Base-by-base conservation (phyloP, 2,797 vertebrate genomes). In the Knipowitschia caucasica region DNA sequence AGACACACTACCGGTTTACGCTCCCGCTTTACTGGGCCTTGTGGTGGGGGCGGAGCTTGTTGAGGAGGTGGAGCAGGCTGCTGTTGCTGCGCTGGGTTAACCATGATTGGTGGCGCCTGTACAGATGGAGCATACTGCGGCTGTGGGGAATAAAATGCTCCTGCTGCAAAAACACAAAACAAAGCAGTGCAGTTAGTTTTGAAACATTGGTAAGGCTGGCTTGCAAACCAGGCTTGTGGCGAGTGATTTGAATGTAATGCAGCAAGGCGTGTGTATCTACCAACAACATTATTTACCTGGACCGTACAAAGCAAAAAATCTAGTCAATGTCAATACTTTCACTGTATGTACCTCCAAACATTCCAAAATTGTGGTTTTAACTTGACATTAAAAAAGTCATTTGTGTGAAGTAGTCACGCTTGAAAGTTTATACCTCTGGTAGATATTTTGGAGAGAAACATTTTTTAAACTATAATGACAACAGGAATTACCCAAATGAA, bases 61-160 rank as follows among this genome's bases (percentile, higher is more conserved):
- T 85, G 90, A 59, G 90, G 86, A 39, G 88, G 85, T 6, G 86
- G 83, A 35, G 89, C 83, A 73, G 82, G 88, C 67, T 81, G 87
- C 76, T 88, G 87, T 56, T 81, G 88, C 69, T 87, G 89, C 30
- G 83, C 18, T 6, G 89, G 71, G 84, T 83, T 95, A 77, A 98
- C 92, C 82, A 98, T 93, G 75, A 97, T 94, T 0, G 86, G 85
- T 3, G 94, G 56, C 6, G 93, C 36, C 52, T 94, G 92, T 68
- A 96, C 95, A 51, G 93, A 85, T 1, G 91, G 58, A 0, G 92
- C 77, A 84, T 95, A 98, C 75, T 92, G 94, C 7, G 86, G 67
- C 64, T 95, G 94, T 0, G 95, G 91, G 15, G 96, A 92, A 75
- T 95, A 98, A 74, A 96, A 98, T 11, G 95, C 90, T 67, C 92